Conservation (phyloP, 2,113 vertebrate genomes). For the Scortum barcoo region DNA sequence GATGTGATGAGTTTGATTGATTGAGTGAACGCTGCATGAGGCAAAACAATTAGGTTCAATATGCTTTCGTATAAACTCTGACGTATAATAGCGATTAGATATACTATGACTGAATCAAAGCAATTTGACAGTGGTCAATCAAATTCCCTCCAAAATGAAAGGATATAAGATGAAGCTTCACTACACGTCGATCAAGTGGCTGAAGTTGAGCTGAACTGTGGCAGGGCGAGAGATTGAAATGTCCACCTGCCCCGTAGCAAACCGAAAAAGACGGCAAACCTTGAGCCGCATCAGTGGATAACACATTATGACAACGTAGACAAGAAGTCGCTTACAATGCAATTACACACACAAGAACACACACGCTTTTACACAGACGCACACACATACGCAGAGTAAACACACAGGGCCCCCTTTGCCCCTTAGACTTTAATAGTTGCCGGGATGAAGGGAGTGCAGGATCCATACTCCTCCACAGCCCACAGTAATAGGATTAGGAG, state of each 20-base stretch:
- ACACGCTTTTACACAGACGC: constrained; percentile 55
- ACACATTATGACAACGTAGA: constrained; percentile 81
- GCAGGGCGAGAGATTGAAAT: constrained; percentile 60
- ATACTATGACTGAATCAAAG: not conserved
- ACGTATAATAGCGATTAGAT: too few relatives aligned
- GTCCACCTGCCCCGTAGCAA: constrained; percentile 67
- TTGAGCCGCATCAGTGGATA: constrained; percentile 74
- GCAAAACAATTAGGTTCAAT: too few relatives aligned
- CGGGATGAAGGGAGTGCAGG: constrained; percentile 60
- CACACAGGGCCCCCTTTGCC: constrained; percentile 59
- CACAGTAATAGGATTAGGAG: constrained; percentile 84
- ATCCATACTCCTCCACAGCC: constrained; percentile 55
- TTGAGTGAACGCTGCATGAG: too few relatives aligned
- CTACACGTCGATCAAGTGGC: not conserved
- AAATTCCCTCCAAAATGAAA: not conserved
- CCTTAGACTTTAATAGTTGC: constrained; percentile 60
- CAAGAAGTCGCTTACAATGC: constrained; percentile 78
- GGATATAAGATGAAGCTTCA: not conserved
- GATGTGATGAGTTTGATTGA: not conserved
- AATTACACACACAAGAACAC: constrained; percentile 76
- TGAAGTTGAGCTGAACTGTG: not conserved
- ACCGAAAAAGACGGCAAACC: constrained; percentile 59
- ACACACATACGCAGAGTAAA: constrained; percentile 58
- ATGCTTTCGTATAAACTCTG: too few relatives aligned
- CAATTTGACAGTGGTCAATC: not conserved